A percentile compares a stretch with the other conserved stretches of the same genome.
Evolutionary conservation across 2,797 vertebrate species (phyloP).

Genomic region (Zalophus californianus): DNA sequence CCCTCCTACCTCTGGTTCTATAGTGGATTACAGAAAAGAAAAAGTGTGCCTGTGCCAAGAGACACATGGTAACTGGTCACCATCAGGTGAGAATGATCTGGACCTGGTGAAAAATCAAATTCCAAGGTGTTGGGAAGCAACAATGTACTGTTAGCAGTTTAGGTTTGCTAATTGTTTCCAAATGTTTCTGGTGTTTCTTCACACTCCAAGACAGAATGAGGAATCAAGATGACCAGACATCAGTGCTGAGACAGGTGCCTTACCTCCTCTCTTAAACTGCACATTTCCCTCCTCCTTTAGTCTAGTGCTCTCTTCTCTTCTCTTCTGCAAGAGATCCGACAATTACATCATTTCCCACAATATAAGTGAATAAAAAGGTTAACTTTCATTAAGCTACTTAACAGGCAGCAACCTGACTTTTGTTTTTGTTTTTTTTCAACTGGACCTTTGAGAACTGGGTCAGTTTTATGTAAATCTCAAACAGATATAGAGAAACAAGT

Average conservation of each 20-base stretch:
- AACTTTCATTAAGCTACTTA: constrained; percentile 30
- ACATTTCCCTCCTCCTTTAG: constrained; percentile 91
- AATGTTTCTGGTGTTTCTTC: constrained; percentile 13
- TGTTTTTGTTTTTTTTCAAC: background rate
- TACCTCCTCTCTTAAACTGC: constrained; percentile 92
- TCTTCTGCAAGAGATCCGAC: constrained; percentile 87
- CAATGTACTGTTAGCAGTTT: background rate
- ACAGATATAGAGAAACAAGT: background rate
- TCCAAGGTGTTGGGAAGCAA: background rate
- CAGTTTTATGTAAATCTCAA: constrained; percentile 14
- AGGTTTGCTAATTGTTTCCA: background rate
- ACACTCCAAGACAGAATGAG: background rate
- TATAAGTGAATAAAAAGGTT: constrained; percentile 76
- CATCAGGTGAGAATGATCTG: background rate
- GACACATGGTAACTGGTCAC: background rate
- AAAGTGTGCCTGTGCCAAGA: background rate
- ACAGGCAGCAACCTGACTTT: background rate
- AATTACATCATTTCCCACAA: constrained; percentile 72
- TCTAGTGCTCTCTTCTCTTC: constrained; percentile 88
- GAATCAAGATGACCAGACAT: background rate
- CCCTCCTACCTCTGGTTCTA: background rate
- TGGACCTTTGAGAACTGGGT: constrained; percentile 26
- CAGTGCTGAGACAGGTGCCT: constrained; percentile 47
- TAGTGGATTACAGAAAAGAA: background rate
- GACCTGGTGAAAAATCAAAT: background rate